These are phyloP conservation scores for Drosophila pachea DNA, from an alignment of 1,140 invertebrate genomes.

Conservation along the genomic window DNA sequence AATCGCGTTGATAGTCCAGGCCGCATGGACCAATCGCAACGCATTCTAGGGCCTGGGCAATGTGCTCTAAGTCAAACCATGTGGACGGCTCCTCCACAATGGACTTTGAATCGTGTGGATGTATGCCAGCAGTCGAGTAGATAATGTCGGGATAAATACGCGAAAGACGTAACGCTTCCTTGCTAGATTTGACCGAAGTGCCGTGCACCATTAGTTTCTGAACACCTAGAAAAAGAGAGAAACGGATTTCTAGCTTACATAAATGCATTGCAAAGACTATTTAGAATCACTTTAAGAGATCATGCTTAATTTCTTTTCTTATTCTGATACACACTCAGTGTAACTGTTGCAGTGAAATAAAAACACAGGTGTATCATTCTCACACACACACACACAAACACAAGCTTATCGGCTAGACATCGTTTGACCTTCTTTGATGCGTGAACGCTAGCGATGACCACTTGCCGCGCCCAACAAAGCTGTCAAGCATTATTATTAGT, in stretches of 20 bases:
- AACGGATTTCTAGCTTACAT: not conserved
- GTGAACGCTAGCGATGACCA: conserved; percentile 31
- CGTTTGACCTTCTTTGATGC: conserved; percentile 50
- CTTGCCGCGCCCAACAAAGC: conserved; percentile 58
- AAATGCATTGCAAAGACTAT: not conserved
- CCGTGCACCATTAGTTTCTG: conserved; percentile 97
- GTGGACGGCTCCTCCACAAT: conserved; percentile 89
- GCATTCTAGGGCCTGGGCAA: conserved; percentile 91
- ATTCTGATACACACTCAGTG: not conserved
- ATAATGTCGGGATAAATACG: conserved; percentile 92
- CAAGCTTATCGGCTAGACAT: conserved; percentile 41
- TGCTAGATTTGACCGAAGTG: conserved; percentile 91
- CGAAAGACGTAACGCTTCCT: conserved; percentile 92
- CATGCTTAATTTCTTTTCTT: too few species aligned
- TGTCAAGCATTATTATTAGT: conserved; percentile 48
- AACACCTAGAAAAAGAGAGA: conserved; percentile 83
- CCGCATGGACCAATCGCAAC: conserved; percentile 97
- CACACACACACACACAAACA: conserved; percentile 21
- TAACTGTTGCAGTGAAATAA: conserved; percentile 35
- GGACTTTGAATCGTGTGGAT: conserved; percentile 97
- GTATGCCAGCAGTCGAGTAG: conserved; percentile 96
- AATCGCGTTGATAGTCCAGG: conserved; percentile 95
- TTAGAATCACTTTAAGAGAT: too few species aligned
- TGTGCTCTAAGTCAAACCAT: conserved; percentile 85
- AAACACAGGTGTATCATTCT: conserved; percentile 18